Evolutionary conservation across 2,888 invertebrate genomes (phyloP).

Genomic region (Apomyelois bistriatella): DNA sequence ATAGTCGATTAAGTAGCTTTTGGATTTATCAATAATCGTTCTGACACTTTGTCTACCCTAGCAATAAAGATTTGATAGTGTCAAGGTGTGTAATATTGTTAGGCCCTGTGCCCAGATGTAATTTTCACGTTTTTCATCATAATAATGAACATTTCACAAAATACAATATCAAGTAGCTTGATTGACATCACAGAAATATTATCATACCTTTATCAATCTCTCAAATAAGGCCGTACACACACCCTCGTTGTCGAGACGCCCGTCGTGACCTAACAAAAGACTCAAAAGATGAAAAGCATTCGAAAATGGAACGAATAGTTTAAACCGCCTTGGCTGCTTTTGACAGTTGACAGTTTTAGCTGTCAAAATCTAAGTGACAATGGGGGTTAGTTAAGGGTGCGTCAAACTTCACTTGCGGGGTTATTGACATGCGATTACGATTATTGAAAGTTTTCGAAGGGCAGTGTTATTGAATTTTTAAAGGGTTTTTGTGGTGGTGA

Average conservation of each 20-base stretch:
- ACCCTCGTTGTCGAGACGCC: slow-evolving; percentile 30
- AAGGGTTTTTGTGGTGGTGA: slow-evolving; percentile 35
- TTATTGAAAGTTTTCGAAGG: slow-evolving; percentile 67
- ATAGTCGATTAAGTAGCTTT: too few species aligned
- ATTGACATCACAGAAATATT: slow-evolving; percentile 5
- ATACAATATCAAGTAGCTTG: slow-evolving; percentile 3
- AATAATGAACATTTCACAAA: slow-evolving; percentile 1
- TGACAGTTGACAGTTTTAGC: slow-evolving; percentile 79
- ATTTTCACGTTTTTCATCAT: neutral
- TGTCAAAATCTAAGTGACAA: slow-evolving; percentile 65
- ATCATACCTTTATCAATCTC: slow-evolving; percentile 25
- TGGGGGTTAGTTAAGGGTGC: slow-evolving; percentile 69
- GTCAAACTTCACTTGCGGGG: slow-evolving; percentile 54
- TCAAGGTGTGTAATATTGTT: too few species aligned
- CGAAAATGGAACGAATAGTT: slow-evolving; percentile 69
- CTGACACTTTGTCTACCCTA: too few species aligned
- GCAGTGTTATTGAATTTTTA: slow-evolving; percentile 44
- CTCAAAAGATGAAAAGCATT: slow-evolving; percentile 60
- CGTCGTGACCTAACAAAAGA: slow-evolving; percentile 53
- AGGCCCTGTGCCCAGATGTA: too few species aligned
- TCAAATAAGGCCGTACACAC: slow-evolving; percentile 35
- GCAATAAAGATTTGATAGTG: too few species aligned
- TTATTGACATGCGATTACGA: slow-evolving; percentile 71
- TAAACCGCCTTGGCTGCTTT: slow-evolving; percentile 75
- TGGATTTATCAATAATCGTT: too few species aligned